A percentile compares a stretch with the other conserved stretches of the same genome.
Evolutionary conservation across 1,140 invertebrate genomes (phyloP).

Genomic region (Eurosta solidaginis): DNA sequence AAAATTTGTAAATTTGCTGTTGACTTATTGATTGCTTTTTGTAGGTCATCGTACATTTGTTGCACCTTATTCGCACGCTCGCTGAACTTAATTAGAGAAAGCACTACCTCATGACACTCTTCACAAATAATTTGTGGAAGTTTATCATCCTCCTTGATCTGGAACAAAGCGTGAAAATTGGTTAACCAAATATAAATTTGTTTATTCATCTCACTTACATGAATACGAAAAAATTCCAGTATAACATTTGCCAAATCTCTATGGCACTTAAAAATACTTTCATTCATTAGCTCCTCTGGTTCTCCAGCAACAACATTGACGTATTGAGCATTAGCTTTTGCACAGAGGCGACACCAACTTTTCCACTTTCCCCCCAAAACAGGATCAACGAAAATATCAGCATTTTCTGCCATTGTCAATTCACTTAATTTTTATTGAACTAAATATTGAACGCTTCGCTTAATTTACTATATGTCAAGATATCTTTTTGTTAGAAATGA

Average conservation of each 20-base stretch:
- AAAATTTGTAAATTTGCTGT: background rate
- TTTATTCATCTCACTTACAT: background rate
- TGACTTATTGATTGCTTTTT: background rate
- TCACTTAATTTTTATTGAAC: too few relatives aligned
- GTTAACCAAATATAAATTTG: background rate
- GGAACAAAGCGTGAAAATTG: background rate
- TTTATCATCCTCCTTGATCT: slow-evolving; percentile 45
- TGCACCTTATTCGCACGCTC: background rate
- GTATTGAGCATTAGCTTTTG: slow-evolving; percentile 43
- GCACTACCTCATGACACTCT: background rate
- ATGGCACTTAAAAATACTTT: background rate
- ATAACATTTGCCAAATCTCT: background rate
- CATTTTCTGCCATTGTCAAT: too few relatives aligned
- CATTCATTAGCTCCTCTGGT: background rate
- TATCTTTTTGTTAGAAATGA: too few relatives aligned
- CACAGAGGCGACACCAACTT: slow-evolving; percentile 55
- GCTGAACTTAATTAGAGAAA: background rate
- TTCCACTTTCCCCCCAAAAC: slow-evolving; percentile 36
- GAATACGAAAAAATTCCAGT: background rate
- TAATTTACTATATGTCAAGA: too few relatives aligned
- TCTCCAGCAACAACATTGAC: background rate
- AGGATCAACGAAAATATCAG: background rate
- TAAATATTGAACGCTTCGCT: too few relatives aligned
- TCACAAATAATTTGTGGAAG: background rate
- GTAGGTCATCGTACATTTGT: background rate